Base-by-base conservation (phyloP, 2,888 invertebrate species). In the Erannis defoliaria region DNA sequence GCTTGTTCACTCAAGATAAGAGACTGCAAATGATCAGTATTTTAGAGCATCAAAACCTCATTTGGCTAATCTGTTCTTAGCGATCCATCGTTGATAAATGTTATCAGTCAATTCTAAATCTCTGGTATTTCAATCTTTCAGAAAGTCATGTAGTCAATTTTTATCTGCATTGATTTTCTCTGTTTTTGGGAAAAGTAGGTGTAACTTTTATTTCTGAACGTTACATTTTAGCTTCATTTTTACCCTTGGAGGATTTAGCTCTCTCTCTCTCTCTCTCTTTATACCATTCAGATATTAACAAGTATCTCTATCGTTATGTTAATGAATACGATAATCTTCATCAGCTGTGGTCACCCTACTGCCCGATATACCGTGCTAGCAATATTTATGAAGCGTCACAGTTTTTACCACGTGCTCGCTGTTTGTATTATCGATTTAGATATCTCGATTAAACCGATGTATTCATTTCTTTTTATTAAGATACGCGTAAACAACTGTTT, bases 371-470 rank as follows among this genome's bases (percentile, higher is more conserved):
- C 42, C 70, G 68, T 64, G 71, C 33, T 31, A 31, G 51, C 72
- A 71, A 73, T 73, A 71, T 70, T 70, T 65, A 73, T 62, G 70
- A 66, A 60, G 38, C 40, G 29, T 55, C 58, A 66, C 68, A 62
- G 66, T 61, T 51, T 33, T 56, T 42, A 33, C 65, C 74, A 72
- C 67, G 71, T 70, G 72, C 59, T 40, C 29, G 62, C 66, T 76
- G 68, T 72, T 57, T 70, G 64, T 66, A 59, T 72, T 46, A 46
- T 46, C 46, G 46, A 23, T 26, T 48, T 40, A 1, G 19, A 58
- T 51, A 42, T 37, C 57, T 48, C 38, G 26, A 31, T 29, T 29
- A 51, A n/a, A 21, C 40, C 31, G 21, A 19, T 53, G 40, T 56
- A 21, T 40, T 23, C 16, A 31, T 46, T 54, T n/a, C n/a, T n/a